Evolutionary conservation across 2,113 vertebrate genomes (phyloP), one percentile per base, ranked within the genome.

Genomic region (Rallus limicola): DNA sequence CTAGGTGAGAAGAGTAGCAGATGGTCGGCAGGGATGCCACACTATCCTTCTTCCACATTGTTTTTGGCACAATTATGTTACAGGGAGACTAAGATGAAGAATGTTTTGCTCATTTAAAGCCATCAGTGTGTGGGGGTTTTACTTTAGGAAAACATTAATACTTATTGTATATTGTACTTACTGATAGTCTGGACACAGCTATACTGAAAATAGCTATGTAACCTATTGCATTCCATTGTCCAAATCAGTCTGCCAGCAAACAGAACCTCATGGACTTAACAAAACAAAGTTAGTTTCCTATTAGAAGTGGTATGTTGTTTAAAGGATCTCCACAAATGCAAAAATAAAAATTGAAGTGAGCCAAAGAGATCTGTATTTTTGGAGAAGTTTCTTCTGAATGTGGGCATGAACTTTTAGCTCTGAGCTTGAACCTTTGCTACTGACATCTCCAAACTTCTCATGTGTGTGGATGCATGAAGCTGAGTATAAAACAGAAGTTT

Each of bases 401-500:
- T 48, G 16, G 46, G 36, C n/a, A 71, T 15, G 40, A 71, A 3
- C 8, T 31, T 42, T 17, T 86, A 83, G 55, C 28, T 81, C 68
- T 48, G 44, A 84, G 33, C 23, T 89, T 65, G 34, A 86, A 58
- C 6, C 9, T 84, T 70, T 83, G 34, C 16, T 29, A 11, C 0
- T 1, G 46, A 69, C 24, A 36, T 36, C 20, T 58, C 36, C 28
- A 50, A 59, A 40, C 14, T 72, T 8, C 31, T 82, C 53, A 64
- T 64, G 28, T 77, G 18, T 3, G 1, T 84, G 2, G 58, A 14
- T 60, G 16, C 76, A 20, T 75, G 74, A 55, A 18, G 59, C 29
- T 14, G 8, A 76, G 12, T 81, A 46, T 3, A 50, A 58, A 58
- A 18, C 0, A 0, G 33, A n/a, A 36, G 7, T 65, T 91, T 77